These are phyloP conservation scores for Heliconius hermathena DNA, from an alignment of 1,140 invertebrate species.

Conservation along the genomic window DNA sequence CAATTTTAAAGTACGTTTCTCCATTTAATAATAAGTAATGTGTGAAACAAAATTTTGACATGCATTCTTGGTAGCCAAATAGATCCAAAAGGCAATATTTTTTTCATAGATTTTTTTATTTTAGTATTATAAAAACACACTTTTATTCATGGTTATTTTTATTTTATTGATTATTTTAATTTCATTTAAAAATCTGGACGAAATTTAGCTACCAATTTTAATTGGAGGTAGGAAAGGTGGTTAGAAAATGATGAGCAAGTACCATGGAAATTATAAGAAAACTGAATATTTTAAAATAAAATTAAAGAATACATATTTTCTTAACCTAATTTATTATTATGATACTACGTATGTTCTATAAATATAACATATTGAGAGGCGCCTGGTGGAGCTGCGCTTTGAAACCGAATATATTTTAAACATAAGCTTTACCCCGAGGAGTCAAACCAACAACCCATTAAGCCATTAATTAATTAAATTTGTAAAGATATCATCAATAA, in stretches of 20 bases:
- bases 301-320: background rate
- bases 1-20: background rate
- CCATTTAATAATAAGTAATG: background rate
- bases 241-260: background rate
- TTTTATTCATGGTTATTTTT: background rate
- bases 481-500: too few relatives aligned
- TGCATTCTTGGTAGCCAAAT: constrained; percentile 21
- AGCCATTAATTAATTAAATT: too few relatives aligned
- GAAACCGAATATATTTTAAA: too few relatives aligned
- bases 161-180: constrained; percentile 21
- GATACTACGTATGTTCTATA: background rate
- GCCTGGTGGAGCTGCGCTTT: too few relatives aligned
- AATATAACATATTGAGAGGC: background rate
- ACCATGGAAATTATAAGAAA: background rate
- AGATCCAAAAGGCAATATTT: constrained; percentile 16
- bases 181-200: constrained; percentile 41
- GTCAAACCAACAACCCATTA: too few relatives aligned
- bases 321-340: too few relatives aligned
- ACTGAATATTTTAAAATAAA: background rate
- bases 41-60: constrained; percentile 19
- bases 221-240: constrained; percentile 36
- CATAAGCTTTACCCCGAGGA: too few relatives aligned
- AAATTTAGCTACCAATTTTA: constrained; percentile 71
- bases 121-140: background rate
- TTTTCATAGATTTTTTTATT: background rate